Evolutionary conservation across 2,113 vertebrate genomes (phyloP).

Genomic region (Peromyscus leucopus): DNA sequence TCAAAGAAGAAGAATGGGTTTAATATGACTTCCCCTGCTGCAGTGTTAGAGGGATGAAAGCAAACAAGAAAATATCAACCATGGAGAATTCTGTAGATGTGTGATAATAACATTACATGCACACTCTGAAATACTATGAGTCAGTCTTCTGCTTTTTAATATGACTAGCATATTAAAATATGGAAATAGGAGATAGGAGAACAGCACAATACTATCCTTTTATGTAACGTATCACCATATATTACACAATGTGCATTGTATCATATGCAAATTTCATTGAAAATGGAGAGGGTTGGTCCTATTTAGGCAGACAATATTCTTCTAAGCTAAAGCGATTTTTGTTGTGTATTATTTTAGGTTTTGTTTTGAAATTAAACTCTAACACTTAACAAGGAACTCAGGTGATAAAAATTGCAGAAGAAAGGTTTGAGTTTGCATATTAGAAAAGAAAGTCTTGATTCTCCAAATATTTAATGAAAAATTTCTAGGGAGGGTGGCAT

Average conservation of each 20-base stretch:
- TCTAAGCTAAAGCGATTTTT: slow-evolving; percentile 10
- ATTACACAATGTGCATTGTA: slow-evolving; percentile 49
- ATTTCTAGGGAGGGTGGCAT: neutral
- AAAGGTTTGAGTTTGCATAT: neutral
- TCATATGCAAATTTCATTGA: slow-evolving; percentile 60
- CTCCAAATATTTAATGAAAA: slow-evolving; percentile 32
- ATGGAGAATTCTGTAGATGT: slow-evolving; percentile 25
- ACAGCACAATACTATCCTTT: slow-evolving; percentile 17
- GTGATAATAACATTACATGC: slow-evolving; percentile 33
- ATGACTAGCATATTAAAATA: slow-evolving; percentile 73
- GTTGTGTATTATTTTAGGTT: neutral
- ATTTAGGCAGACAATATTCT: slow-evolving; percentile 49
- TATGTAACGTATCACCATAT: neutral
- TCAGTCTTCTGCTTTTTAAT: slow-evolving; percentile 68
- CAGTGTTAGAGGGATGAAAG: slow-evolving; percentile 48
- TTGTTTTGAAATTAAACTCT: slow-evolving; percentile 17
- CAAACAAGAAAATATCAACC: slow-evolving; percentile 53
- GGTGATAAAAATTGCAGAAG: slow-evolving; percentile 17
- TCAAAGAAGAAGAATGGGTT: slow-evolving; percentile 58
- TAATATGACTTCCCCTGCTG: slow-evolving; percentile 31
- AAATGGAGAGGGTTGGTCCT: slow-evolving; percentile 6
- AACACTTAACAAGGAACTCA: slow-evolving; percentile 33
- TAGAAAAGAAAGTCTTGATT: neutral
- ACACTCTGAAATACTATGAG: slow-evolving; percentile 46
- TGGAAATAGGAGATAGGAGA: slow-evolving; percentile 48